phyloP scores from a whole-genome alignment of 2,888 invertebrate genomes.

The Lochmaea crataegi region DNA sequence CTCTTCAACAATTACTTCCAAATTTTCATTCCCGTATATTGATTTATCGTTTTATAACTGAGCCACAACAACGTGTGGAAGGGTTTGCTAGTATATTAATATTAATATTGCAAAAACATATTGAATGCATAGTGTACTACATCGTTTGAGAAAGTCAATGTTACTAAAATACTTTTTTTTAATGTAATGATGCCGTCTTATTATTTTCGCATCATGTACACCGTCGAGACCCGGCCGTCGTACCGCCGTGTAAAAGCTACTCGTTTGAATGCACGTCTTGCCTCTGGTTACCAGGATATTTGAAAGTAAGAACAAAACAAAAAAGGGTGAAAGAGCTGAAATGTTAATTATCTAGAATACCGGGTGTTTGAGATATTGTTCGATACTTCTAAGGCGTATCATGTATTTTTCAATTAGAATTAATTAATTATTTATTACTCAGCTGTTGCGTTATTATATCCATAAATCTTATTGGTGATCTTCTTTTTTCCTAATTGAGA shows the following conservation, averaged over 20 bases:
- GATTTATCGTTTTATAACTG: too few relatives aligned
- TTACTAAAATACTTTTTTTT: constrained; percentile 24
- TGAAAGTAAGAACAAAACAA: not conserved
- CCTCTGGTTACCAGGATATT: constrained; percentile 15
- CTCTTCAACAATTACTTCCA: too few relatives aligned
- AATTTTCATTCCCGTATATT: too few relatives aligned
- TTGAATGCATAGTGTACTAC: constrained; percentile 13
- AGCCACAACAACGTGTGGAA: too few relatives aligned
- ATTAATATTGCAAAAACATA: constrained; percentile 11
- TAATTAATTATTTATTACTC: too few relatives aligned
- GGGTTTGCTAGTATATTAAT: too few relatives aligned
- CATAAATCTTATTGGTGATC: too few relatives aligned
- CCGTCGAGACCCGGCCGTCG: constrained; percentile 11
- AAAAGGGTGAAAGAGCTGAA: not conserved
- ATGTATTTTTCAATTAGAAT: too few relatives aligned
- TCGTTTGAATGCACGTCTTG: constrained; percentile 5
- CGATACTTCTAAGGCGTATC: too few relatives aligned
- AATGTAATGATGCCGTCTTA: constrained; percentile 17
- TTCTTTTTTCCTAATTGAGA: too few relatives aligned
- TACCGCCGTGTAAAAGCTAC: constrained; percentile 7
- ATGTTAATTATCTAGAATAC: not conserved
- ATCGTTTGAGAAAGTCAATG: constrained; percentile 30
- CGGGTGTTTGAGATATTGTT: not conserved
- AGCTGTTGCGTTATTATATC: too few relatives aligned
- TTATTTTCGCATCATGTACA: constrained; percentile 29